Conservation (phyloP, 1,140 invertebrate species). For the Cyrtorhinus lividipennis region DNA sequence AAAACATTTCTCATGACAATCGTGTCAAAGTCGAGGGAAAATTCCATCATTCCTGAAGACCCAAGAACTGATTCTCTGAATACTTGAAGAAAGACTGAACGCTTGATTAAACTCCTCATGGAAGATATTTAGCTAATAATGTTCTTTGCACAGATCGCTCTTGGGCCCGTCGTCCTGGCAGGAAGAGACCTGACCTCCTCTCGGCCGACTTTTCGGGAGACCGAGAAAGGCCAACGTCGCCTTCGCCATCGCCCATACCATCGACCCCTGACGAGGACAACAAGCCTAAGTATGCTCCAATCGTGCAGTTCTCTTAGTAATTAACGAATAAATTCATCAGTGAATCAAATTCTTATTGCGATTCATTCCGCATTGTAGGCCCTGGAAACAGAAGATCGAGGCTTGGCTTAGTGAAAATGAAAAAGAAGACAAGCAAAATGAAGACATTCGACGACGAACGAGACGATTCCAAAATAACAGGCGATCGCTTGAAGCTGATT, state of each 20-base stretch:
- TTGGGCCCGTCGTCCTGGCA: constrained; percentile 54
- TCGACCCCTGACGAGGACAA: constrained; percentile 33
- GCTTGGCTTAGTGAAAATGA: constrained; percentile 79
- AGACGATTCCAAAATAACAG: constrained; percentile 49
- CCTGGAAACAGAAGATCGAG: constrained; percentile 78
- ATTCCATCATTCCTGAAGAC: too few species aligned
- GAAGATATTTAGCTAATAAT: too few species aligned
- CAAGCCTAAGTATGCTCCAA: constrained; percentile 32
- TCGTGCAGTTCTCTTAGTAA: neutral
- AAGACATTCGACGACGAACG: constrained; percentile 43
- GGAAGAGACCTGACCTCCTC: constrained; percentile 50
- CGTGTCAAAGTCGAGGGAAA: too few species aligned
- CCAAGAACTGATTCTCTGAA: neutral
- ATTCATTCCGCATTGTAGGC: constrained; percentile 34
- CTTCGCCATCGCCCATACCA: constrained; percentile 39
- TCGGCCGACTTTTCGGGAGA: constrained; percentile 52
- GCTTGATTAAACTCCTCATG: too few species aligned
- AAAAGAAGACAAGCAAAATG: constrained; percentile 58
- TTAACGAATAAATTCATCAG: neutral
- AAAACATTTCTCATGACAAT: constrained; percentile 1
- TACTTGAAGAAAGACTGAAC: too few species aligned
- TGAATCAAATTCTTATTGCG: neutral
- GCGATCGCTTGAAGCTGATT: constrained; percentile 63
- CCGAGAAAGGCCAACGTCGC: constrained; percentile 57
- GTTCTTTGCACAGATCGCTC: constrained; percentile 77